Evolutionary conservation across 1,140 invertebrate genomes (phyloP).

Genomic region (Bombyx mandarina): DNA sequence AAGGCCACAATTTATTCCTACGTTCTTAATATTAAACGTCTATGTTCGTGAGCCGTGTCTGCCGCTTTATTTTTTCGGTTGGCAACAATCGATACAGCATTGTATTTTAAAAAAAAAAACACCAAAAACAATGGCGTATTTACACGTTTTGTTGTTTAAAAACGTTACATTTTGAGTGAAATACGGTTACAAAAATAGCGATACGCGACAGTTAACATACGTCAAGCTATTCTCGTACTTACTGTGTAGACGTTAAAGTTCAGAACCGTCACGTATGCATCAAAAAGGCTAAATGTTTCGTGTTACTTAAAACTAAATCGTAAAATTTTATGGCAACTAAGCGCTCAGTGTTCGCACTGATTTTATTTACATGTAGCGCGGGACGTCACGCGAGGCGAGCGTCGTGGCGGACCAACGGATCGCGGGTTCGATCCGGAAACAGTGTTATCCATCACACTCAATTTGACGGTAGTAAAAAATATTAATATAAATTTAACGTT

Average conservation of each 20-base stretch:
- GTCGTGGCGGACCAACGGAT: neutral
- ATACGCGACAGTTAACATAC: too few relatives aligned
- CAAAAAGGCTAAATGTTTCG: conserved; percentile 8
- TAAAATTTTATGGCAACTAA: conserved; percentile 68
- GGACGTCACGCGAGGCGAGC: neutral
- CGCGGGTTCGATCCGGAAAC: too few relatives aligned
- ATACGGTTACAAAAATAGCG: too few relatives aligned
- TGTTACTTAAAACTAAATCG: conserved; percentile 55
- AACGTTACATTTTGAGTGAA: too few relatives aligned
- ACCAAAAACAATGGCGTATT: conserved; percentile 25
- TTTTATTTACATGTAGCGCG: conserved; percentile 50
- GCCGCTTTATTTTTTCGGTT: neutral
- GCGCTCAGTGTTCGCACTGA: conserved; percentile 58
- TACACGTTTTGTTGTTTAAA: conserved; percentile 20
- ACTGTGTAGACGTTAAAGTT: too few relatives aligned
- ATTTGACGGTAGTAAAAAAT: too few relatives aligned
- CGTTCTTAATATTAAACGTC: conserved; percentile 43
- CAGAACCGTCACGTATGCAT: neutral
- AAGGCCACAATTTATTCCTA: conserved; percentile 67
- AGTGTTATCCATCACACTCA: too few relatives aligned
- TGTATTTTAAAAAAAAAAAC: conserved; percentile 25
- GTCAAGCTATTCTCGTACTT: too few relatives aligned
- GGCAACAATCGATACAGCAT: conserved; percentile 6
- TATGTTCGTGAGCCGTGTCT: conserved; percentile 29
- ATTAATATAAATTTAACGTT: too few relatives aligned